Evolutionary conservation across 35 echinoderm and acorn worm species (phyloP).

Genomic region (Ophioderma brevispina): DNA sequence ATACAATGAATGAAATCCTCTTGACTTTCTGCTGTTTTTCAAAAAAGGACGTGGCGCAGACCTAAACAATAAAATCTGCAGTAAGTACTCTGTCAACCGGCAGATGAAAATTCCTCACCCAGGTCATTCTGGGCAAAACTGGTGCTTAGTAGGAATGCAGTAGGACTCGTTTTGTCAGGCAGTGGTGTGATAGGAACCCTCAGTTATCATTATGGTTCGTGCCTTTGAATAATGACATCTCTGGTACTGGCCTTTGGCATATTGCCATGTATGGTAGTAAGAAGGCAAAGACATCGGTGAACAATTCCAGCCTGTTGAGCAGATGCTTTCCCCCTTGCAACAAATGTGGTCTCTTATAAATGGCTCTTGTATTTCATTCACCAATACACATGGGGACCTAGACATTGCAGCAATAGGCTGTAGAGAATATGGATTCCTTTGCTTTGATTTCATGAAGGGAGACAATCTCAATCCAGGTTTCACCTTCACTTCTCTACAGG

Average conservation of each 20-base stretch:
- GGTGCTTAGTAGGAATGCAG: too few species aligned
- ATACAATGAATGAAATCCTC: too few species aligned
- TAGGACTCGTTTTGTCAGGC: too few species aligned
- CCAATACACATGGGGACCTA: not conserved
- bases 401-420: not conserved
- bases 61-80: too few species aligned
- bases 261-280: not conserved
- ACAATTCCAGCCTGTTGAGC: conserved; percentile 31
- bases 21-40: too few species aligned
- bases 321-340: conserved; percentile 21
- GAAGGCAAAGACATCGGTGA: not conserved
- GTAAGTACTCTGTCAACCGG: too few species aligned
- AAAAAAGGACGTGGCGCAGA: too few species aligned
- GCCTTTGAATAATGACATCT: not conserved
- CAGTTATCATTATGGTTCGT: too few species aligned
- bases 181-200: too few species aligned
- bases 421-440: not conserved
- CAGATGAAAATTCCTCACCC: too few species aligned
- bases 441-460: not conserved
- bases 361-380: not conserved
- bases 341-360: not conserved
- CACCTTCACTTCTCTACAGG: not conserved
- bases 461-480: not conserved
- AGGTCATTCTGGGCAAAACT: too few species aligned
- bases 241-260: not conserved